A percentile compares a stretch with the other conserved stretches of the same genome.
Evolutionary conservation across 2,888 invertebrate species (phyloP).

Genomic region (Capitulum mitella): DNA sequence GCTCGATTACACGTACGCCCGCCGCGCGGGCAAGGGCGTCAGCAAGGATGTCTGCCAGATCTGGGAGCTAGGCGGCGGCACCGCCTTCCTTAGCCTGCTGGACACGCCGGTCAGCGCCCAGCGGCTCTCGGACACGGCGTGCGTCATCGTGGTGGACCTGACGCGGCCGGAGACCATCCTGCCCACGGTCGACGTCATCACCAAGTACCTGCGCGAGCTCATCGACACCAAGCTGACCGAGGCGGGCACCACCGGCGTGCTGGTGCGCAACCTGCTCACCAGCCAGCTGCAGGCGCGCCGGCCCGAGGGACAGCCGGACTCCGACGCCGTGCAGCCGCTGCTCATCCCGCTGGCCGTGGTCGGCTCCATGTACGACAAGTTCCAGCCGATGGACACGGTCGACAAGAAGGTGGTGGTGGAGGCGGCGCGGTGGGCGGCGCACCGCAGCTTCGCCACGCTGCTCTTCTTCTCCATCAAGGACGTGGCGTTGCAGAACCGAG

Average conservation of each 20-base stretch:
- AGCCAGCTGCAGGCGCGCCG: not conserved
- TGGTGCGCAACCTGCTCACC: not conserved
- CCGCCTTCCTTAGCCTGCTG: conserved; percentile 49
- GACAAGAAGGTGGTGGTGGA: conserved; percentile 52
- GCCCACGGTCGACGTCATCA: conserved; percentile 55
- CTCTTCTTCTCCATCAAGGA: conserved; percentile 69
- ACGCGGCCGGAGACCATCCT: conserved; percentile 65
- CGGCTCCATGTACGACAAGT: conserved; percentile 78
- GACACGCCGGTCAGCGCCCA: conserved; percentile 47
- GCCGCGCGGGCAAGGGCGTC: conserved; percentile 54
- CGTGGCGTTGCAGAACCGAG: conserved; percentile 56
- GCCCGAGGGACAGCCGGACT: not conserved
- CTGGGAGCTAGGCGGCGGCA: conserved; percentile 70
- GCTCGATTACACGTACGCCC: conserved; percentile 76
- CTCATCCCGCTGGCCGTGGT: conserved; percentile 67
- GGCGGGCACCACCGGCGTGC: not conserved
- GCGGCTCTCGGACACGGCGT: conserved; percentile 45
- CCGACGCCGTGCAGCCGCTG: conserved; percentile 50
- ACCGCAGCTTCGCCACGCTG: conserved; percentile 64
- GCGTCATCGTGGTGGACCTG: conserved; percentile 70
- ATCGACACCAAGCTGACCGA: not conserved
- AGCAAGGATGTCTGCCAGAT: conserved; percentile 65
- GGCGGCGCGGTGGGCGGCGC: conserved; percentile 57
- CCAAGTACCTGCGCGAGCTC: not conserved
- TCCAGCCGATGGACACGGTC: conserved; percentile 64